Conservation (phyloP, 1,140 invertebrate genomes). For the Diachasma alloeum region DNA sequence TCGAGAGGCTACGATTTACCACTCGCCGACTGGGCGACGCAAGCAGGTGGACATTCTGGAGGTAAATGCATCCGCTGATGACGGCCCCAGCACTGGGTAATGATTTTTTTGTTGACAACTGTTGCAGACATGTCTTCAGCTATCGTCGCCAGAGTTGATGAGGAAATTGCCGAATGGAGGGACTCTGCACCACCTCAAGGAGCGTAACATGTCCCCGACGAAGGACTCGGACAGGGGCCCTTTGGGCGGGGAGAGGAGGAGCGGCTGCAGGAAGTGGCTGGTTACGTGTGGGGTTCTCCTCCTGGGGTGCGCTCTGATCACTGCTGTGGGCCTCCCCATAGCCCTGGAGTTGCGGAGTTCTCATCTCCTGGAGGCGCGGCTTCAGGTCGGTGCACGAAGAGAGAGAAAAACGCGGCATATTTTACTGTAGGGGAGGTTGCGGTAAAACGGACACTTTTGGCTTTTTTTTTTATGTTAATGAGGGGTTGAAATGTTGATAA, state of each 20-base stretch:
- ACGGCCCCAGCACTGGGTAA: not conserved
- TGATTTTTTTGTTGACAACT: not conserved
- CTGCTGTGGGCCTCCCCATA: slow-evolving; percentile 65
- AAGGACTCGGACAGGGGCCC: slow-evolving; percentile 33
- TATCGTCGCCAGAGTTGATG: slow-evolving; percentile 60
- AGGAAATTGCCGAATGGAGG: slow-evolving; percentile 62
- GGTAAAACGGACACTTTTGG: no score
- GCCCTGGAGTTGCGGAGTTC: slow-evolving; percentile 68
- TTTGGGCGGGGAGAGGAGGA: slow-evolving; percentile 37
- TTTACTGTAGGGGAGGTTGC: no score
- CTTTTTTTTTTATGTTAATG: no score
- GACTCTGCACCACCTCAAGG: slow-evolving; percentile 47
- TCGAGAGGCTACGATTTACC: slow-evolving; percentile 56
- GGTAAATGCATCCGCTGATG: slow-evolving; percentile 37
- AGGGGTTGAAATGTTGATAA: no score
- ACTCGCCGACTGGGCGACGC: slow-evolving; percentile 51
- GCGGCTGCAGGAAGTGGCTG: slow-evolving; percentile 50
- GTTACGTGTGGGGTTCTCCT: slow-evolving; percentile 58
- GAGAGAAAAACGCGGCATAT: no score
- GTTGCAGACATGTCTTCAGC: slow-evolving; percentile 58
- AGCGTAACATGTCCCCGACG: slow-evolving; percentile 39
- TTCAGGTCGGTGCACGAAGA: slow-evolving; percentile 47
- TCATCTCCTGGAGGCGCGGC: slow-evolving; percentile 67
- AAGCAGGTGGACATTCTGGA: slow-evolving; percentile 62
- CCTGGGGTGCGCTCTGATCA: slow-evolving; percentile 58